Conservation (phyloP, 2,797 vertebrate species). For the Channallabes apus region DNA sequence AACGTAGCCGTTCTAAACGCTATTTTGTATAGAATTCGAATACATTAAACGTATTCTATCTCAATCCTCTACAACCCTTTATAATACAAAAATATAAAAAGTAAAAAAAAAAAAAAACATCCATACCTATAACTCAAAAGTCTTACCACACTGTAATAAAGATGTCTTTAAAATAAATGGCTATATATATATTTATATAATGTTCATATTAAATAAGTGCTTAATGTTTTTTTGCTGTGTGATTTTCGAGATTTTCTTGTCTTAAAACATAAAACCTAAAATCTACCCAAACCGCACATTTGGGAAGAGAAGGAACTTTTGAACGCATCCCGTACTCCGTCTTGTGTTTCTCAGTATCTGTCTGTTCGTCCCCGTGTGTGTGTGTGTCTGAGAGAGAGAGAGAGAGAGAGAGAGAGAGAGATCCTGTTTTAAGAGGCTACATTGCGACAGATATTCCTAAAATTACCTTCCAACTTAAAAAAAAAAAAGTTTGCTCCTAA, state of each 20-base stretch:
- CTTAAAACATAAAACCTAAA: not conserved
- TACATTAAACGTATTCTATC: not conserved
- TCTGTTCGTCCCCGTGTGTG: conserved; percentile 2
- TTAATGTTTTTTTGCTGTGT: no score
- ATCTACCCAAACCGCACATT: not conserved
- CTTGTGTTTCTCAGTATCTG: not conserved
- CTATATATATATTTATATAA: no score
- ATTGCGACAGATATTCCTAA: no score
- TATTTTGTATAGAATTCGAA: not conserved
- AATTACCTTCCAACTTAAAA: no score
- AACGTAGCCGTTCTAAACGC: not conserved
- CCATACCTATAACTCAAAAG: no score
- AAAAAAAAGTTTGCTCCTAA: no score
- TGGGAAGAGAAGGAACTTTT: conserved; percentile 7
- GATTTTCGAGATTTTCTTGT: not conserved
- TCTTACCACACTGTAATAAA: not conserved
- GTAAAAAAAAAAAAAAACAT: conserved; percentile 3
- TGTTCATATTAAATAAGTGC: not conserved
- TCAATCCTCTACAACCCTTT: conserved; percentile 27
- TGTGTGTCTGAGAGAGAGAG: conserved; percentile 16
- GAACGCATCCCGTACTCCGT: not conserved
- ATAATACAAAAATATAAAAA: conserved; percentile 30
- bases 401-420: not conserved
- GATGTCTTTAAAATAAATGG: not conserved
- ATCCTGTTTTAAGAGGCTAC: not conserved